phyloP scores from a whole-genome alignment of 64 coral and sea anemone genomes.

The Stichodactyla mertensii region DNA sequence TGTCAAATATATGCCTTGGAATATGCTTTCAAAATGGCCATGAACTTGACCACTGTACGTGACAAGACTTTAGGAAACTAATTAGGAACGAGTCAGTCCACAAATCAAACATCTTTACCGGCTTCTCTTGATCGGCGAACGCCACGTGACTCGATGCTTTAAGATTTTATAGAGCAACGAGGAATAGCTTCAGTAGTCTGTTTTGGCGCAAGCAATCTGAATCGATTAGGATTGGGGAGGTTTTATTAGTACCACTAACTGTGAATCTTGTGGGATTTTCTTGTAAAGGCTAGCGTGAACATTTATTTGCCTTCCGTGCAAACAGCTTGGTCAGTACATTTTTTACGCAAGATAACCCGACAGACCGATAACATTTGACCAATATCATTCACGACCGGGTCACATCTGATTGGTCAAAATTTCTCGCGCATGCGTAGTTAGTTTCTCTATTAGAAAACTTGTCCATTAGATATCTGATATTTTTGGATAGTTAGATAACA shows the following conservation, averaged over 20 bases:
- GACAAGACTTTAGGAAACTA: background rate
- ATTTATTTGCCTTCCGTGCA: background rate
- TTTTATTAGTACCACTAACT: background rate
- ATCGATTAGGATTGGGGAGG: background rate
- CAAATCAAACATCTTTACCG: background rate
- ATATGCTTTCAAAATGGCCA: background rate
- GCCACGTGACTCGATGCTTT: background rate
- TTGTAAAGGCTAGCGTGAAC: background rate
- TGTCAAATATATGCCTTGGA: background rate
- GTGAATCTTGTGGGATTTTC: background rate
- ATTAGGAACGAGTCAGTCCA: background rate
- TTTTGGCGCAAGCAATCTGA: too few relatives aligned
- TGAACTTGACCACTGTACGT: constrained; percentile 1
- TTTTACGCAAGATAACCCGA: background rate
- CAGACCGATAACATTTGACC: constrained; percentile 1
- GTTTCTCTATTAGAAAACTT: background rate
- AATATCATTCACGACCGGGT: background rate
- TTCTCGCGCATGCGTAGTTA: background rate
- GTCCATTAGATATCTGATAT: background rate
- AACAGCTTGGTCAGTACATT: background rate
- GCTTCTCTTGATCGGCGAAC: background rate
- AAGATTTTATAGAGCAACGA: background rate
- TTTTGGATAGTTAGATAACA: background rate
- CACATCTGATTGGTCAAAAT: background rate
- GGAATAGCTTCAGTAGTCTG: too few relatives aligned